phyloP scores from a whole-genome alignment of 2,113 vertebrate genomes.

The Corythoichthys intestinalis region DNA sequence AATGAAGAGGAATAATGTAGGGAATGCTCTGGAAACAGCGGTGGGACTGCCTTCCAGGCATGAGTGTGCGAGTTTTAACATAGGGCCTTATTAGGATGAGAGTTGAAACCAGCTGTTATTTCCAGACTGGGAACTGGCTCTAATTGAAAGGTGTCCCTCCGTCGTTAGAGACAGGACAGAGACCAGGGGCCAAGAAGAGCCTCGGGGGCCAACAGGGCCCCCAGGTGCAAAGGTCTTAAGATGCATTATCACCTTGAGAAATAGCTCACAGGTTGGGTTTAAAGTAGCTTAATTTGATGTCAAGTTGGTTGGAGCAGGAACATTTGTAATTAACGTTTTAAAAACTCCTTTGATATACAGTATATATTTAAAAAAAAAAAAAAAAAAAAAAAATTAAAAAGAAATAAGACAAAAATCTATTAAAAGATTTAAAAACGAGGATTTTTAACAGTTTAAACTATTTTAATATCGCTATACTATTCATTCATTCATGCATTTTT shows the following conservation, averaged over 20 bases:
- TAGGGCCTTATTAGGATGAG: slow-evolving; percentile 55
- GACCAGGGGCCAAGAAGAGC: slow-evolving; percentile 10
- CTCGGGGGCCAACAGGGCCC: slow-evolving; percentile 3
- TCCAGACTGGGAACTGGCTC: slow-evolving; percentile 47
- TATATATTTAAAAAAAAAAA: no score
- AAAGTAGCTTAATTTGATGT: background rate
- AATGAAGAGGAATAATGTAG: slow-evolving; percentile 45
- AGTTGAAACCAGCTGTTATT: slow-evolving; percentile 68
- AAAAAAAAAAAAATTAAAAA: no score
- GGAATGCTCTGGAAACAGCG: slow-evolving; percentile 58
- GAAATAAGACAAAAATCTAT: no score
- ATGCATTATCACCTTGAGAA: slow-evolving; percentile 8
- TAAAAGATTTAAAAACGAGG: no score
- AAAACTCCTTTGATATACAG: no score
- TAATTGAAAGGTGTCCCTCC: slow-evolving; percentile 72
- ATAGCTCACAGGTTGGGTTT: background rate
- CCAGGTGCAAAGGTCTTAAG: background rate
- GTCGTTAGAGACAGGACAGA: slow-evolving; percentile 22
- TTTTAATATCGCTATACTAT: no score
- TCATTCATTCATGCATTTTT: no score
- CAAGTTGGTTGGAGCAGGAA: background rate
- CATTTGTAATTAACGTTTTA: no score
- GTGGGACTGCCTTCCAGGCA: slow-evolving; percentile 62
- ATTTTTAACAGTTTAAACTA: no score
- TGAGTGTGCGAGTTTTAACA: slow-evolving; percentile 46